phyloP scores from a whole-genome alignment of 2,888 invertebrate genomes.

The Coelogynopora nodosa region DNA sequence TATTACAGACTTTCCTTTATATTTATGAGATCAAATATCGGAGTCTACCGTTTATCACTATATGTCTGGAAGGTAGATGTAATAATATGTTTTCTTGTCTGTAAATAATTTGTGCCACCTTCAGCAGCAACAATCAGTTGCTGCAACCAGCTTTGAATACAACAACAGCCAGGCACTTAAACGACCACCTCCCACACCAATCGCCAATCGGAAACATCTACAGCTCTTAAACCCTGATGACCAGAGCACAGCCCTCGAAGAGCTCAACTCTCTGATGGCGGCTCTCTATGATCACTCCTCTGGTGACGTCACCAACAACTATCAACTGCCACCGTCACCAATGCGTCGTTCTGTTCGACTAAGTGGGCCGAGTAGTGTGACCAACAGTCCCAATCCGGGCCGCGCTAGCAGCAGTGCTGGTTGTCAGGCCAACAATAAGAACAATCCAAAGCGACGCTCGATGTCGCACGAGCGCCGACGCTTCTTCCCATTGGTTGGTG shows the following conservation, averaged over 20 bases:
- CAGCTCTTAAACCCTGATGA: too few species aligned
- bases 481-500: background rate
- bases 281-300: background rate
- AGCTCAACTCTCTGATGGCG: background rate
- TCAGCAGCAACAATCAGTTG: too few species aligned
- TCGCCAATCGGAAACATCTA: background rate
- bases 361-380: background rate
- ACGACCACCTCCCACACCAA: background rate
- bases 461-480: background rate
- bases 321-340: background rate
- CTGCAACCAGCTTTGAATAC: too few species aligned
- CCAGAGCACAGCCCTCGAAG: background rate
- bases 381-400: background rate
- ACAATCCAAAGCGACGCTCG: background rate
- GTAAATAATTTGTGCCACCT: too few species aligned
- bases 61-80: too few species aligned
- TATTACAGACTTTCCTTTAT: too few species aligned
- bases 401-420: background rate
- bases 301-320: background rate
- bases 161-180: too few species aligned
- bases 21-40: too few species aligned
- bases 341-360: background rate
- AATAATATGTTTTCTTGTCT: too few species aligned
- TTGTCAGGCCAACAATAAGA: background rate
- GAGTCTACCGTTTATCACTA: too few species aligned